These are phyloP conservation scores for Hymenopus coronatus DNA, from an alignment of 2,888 invertebrate species.

Conservation along the genomic window DNA sequence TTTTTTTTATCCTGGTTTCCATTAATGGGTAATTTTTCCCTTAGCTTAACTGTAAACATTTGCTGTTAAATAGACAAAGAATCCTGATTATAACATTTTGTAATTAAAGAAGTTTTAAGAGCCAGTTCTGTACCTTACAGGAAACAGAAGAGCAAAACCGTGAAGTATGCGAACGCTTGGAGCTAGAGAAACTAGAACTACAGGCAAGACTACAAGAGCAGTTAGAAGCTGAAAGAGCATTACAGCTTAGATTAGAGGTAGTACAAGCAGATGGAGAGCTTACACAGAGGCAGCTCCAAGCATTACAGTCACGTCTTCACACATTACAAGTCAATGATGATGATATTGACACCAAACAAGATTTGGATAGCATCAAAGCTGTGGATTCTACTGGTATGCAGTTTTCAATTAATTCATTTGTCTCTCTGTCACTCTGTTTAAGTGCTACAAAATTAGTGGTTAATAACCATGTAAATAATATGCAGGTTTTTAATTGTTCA, in stretches of 20 bases:
- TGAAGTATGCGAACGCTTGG: conserved; percentile 53
- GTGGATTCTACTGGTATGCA: conserved; percentile 25
- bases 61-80: not conserved
- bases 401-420: no score
- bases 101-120: no score
- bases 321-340: conserved; percentile 28
- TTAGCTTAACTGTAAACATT: no score
- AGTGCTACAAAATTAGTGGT: no score
- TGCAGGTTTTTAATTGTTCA: no score
- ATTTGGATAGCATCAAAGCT: conserved; percentile 20
- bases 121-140: conserved; percentile 35
- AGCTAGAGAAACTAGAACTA: conserved; percentile 53
- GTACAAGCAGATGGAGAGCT: conserved; percentile 49
- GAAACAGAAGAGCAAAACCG: conserved; percentile 50
- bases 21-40: no score
- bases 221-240: conserved; percentile 46
- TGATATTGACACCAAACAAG: conserved; percentile 24
- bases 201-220: conserved; percentile 52
- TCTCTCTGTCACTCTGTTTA: no score
- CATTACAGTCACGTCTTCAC: conserved; percentile 30
- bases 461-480: no score
- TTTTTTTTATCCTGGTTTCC: no score
- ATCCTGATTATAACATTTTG: not conserved
- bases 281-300: conserved; percentile 44
- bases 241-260: conserved; percentile 45